Evolutionary conservation across 2,797 vertebrate genomes (phyloP), one percentile per base, ranked within the genome.

Genomic region (Tinamus major): DNA sequence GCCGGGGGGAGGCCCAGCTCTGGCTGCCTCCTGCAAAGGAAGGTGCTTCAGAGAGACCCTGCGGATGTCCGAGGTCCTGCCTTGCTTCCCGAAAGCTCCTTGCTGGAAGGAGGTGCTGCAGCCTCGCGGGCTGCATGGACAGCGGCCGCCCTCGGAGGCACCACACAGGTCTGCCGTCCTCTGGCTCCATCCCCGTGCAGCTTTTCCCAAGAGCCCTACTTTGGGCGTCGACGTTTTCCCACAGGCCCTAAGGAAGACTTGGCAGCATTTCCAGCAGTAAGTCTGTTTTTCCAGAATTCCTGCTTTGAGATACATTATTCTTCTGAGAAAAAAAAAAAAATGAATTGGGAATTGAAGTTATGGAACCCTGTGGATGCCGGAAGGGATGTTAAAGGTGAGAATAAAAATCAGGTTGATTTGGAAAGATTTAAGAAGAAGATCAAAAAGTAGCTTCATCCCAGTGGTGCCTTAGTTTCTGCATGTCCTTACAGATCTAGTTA

Each of bases 401-500:
- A 27, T 68, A 2, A 86, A 85, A 92, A 79, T 29, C 58, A 78
- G 53, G 17, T 84, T 90, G 69, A 27, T 90, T 90, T 93, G 39
- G 39, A 56, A 76, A 96, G 72, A 87, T 78, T n/a, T 85, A 78
- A 85, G 62, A 92, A 51, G 33, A 58, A 94, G 90, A 94, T 93
- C 61, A 95, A 94, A 94, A 96, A 85, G 85, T 44, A 68, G 41
- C 85, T 90, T 94, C 90, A 92, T 95, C 72, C 79, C 69, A 69
- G 7, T 69, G 62, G 75, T 94, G 72, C 41, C 51, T 41, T 85
- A 63, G 44, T 80, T 95, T 92, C 67, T 90, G 69, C 87, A 48
- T 86, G 89, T 96, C 93, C 91, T 96, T 90, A 76, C 87, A 96
- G 95, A 96, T 93, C 74, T 63, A 95, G 96, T 96, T 96, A 96